Base-by-base conservation (phyloP, 1,140 invertebrate species). In the Temnothorax curvispinosus region DNA sequence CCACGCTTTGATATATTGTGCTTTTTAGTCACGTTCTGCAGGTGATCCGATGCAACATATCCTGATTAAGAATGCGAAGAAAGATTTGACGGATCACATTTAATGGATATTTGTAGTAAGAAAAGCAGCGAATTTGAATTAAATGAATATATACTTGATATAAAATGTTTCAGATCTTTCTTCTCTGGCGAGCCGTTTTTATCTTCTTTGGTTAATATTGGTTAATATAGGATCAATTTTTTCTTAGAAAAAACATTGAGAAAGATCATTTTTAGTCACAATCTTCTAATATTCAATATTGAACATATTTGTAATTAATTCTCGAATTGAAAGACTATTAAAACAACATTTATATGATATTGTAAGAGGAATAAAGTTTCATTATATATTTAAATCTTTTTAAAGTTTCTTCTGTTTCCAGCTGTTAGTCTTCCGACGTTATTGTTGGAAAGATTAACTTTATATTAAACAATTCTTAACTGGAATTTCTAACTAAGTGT, bases 1-100 rank as follows among this genome's bases (percentile, higher is more conserved):
- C 41, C 13, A n/a, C 9, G 11, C 54, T 90, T 47, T 85, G 75
- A 88, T 77, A 67, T 82, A 90, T 86, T 50, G 62, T 72, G 18
- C 54, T 75, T 41, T 62, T 50, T 27, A 85, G 6, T 52, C 7
- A 15, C 21, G 8, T 21, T 50, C 7, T 38, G 2, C 15, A n/a
- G 8, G 2, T 21, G 5, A n/a, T 56, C 6, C 2, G 21, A 69
- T 69, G 15, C 13, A 41, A 56, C 15, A 21, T 1, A 18, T 44
- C 8, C 6, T 32, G 32, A 52, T 80, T 62, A 71, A 41, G 15
- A n/a, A 47, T 15, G 13, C 11, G 21, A 69, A 5, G 32, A 69
- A 65, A 41, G 38, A 67, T 44, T 41, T 21, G 9, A 67, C 4
- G 27, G 27, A 67, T 67, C n/a, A 21, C 2, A 44, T 44, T 65